phyloP scores from a whole-genome alignment of 1,140 invertebrate genomes.

The Propsilocerus akamusi region DNA sequence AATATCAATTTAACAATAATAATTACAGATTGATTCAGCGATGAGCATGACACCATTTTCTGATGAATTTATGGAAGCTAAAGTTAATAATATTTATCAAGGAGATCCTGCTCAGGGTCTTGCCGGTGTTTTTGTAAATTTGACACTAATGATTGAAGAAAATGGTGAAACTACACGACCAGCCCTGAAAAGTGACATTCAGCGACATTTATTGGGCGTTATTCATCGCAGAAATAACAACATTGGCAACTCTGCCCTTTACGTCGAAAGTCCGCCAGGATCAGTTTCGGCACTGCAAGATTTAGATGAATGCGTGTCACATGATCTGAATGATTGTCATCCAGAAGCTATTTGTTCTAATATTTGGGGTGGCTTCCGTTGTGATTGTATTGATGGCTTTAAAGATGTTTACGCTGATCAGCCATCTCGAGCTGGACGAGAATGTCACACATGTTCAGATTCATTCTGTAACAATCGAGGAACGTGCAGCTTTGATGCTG shows the following conservation, averaged over 20 bases:
- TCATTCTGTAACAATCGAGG: slow-evolving; percentile 69
- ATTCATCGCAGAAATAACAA: slow-evolving; percentile 67
- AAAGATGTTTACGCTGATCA: slow-evolving; percentile 47
- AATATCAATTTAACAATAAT: slow-evolving; percentile 7
- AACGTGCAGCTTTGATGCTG: slow-evolving; percentile 51
- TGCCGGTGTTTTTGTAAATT: slow-evolving; percentile 61
- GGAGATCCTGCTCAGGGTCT: slow-evolving; percentile 42
- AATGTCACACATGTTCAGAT: slow-evolving; percentile 55
- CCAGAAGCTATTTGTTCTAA: slow-evolving; percentile 71
- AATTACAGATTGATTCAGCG: slow-evolving; percentile 57
- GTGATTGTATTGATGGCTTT: slow-evolving; percentile 61
- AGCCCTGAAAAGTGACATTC: slow-evolving; percentile 50
- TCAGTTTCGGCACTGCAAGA: slow-evolving; percentile 58
- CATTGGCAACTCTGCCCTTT: slow-evolving; percentile 65
- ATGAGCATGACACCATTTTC: slow-evolving; percentile 80
- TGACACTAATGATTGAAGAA: slow-evolving; percentile 58
- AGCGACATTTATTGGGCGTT: slow-evolving; percentile 65
- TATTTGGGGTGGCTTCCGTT: slow-evolving; percentile 72
- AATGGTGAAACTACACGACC: slow-evolving; percentile 44
- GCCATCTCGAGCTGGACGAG: slow-evolving; percentile 41
- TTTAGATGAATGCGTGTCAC: slow-evolving; percentile 71
- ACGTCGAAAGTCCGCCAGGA: slow-evolving; percentile 58
- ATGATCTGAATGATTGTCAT: slow-evolving; percentile 83
- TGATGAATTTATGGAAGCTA: slow-evolving; percentile 61
- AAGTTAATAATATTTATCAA: slow-evolving; percentile 64